Evolutionary conservation across 1,140 invertebrate species (phyloP), one percentile per base, ranked within the genome.

Genomic region (Callitettix versicolor): DNA sequence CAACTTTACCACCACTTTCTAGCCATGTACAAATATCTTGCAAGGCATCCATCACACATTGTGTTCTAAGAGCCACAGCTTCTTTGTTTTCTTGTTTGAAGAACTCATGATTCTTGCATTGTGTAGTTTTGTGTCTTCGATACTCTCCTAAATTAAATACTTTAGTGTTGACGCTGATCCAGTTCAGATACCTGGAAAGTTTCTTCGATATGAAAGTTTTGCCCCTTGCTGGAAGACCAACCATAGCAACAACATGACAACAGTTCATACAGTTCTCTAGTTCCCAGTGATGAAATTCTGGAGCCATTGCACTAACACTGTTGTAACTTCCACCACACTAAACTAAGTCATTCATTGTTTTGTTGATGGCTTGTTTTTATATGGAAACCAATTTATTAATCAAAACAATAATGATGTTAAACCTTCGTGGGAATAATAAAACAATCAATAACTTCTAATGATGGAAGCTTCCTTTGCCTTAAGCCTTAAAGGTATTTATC

Each of bases 151-250:
- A 77, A 72, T 98, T 98, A 71, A 96, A 96, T 12, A 96, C 94
- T 82, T 71, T 9, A 64, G 95, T 98, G 58, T 85, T 88, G 43
- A 98, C 95, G 11, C 95, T 95, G 67, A 98, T 97, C 95, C 95
- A 98, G 69, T 98, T 98, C 24, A 98, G 79, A 66, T 98, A 98
- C 24, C 94, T 78, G 20, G 93, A 91, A 12, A 98, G 72, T 69
- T 98, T 99, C 70, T 98, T 97, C 4, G 94, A 92, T 62, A 98
- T 98, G 71, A 97, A 99, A 0, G 96, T 99, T 73, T 99, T 99
- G n/a, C 93, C 91, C 4, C 91, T 76, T 0, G 88, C 88, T 12
- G 96, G 96, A 61, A 99, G 71, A 3, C 96, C 96, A 7, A 99
- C 96, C 92, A 98, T 97, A 0, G 92, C 93, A 64, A 99, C 98